Conservation (phyloP, 1,140 invertebrate genomes). For the Panagrolaimus sp. region DNA sequence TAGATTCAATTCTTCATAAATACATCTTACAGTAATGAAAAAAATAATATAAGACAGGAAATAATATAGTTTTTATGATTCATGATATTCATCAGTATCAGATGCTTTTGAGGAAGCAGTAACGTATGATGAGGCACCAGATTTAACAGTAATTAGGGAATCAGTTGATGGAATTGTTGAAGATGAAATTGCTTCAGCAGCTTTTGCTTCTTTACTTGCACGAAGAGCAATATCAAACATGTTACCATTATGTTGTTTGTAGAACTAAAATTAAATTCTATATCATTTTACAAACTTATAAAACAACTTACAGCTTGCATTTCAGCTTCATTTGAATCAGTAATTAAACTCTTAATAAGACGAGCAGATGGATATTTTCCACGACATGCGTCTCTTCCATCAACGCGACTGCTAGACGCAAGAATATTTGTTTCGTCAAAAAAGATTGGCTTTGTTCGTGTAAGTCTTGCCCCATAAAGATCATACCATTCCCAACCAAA, state of each 20-base stretch:
- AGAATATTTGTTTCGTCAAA: slow-evolving; percentile 25
- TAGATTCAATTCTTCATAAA: too few species aligned
- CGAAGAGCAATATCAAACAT: slow-evolving; percentile 16
- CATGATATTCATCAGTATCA: too few species aligned
- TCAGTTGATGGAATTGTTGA: too few species aligned
- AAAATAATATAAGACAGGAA: too few species aligned
- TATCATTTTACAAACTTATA: background rate
- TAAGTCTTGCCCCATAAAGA: background rate
- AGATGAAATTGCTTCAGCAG: too few species aligned
- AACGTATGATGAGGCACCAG: too few species aligned
- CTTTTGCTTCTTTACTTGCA: slow-evolving; percentile 13
- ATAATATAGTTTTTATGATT: too few species aligned
- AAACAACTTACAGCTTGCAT: slow-evolving; percentile 18
- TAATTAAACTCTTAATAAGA: background rate
- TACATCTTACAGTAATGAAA: too few species aligned
- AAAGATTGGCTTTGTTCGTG: background rate
- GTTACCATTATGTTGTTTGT: slow-evolving; percentile 10
- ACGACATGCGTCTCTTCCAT: slow-evolving; percentile 15
- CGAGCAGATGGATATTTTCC: slow-evolving; percentile 15
- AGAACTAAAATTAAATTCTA: slow-evolving; percentile 12
- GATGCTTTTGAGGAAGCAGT: too few species aligned
- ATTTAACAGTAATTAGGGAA: too few species aligned
- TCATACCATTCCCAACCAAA: slow-evolving; percentile 7
- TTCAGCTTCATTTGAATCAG: slow-evolving; percentile 13
- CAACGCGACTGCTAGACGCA: slow-evolving; percentile 16